Conservation (phyloP, 2,113 vertebrate genomes). For the Oreochromis niloticus region DNA sequence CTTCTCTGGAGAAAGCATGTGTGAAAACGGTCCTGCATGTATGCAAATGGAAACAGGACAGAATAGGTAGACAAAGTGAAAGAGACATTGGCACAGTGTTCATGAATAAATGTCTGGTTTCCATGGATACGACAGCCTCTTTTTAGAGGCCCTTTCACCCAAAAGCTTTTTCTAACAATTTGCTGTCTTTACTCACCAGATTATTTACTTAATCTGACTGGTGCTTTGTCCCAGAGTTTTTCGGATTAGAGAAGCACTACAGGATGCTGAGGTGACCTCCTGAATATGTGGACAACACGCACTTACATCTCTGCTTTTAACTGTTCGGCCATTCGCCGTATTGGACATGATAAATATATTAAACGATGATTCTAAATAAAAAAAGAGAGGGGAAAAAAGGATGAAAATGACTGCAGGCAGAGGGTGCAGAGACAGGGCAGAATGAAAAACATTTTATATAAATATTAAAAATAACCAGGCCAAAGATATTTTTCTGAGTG, state of each 20-base stretch:
- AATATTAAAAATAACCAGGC: background rate
- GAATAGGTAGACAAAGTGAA: background rate
- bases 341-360: background rate
- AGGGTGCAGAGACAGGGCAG: background rate
- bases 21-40: background rate
- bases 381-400: background rate
- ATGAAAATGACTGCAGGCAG: background rate
- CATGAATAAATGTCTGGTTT: conserved; percentile 60
- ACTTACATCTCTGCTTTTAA: background rate
- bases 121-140: conserved; percentile 59
- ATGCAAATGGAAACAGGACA: background rate
- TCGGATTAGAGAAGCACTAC: conserved; percentile 37
- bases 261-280: conserved; percentile 28
- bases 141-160: conserved; percentile 21
- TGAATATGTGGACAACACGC: background rate
- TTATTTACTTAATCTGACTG: conserved; percentile 54
- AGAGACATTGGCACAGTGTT: conserved; percentile 6
- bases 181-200: conserved; percentile 21
- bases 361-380: background rate
- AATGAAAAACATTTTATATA: background rate
- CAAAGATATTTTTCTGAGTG: background rate
- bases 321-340: background rate
- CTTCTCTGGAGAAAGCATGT: background rate
- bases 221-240: conserved; percentile 36
- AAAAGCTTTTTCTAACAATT: conserved; percentile 37